Evolutionary conservation across 1,140 invertebrate genomes (phyloP).

Genomic region (honey bee (Apis mellifera)): Amel_HAv3.1 CM009944.2:829501-830000

Average conservation of each 20-base stretch:
- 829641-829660: too few relatives aligned
- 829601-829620: too few relatives aligned
- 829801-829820: constrained; percentile 17
- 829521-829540: too few relatives aligned
- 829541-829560: too few relatives aligned
- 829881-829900: constrained; percentile 53
- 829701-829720: background rate
- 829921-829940: constrained; percentile 42
- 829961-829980: constrained; percentile 11
- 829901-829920: constrained; percentile 38
- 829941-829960: constrained; percentile 16
- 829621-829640: too few relatives aligned
- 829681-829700: background rate
- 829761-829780: background rate
- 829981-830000: constrained; percentile 12
- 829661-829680: background rate
- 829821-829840: constrained; percentile 21
- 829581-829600: too few relatives aligned
- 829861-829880: constrained; percentile 49
- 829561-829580: too few relatives aligned
- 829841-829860: constrained; percentile 45
- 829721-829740: background rate
- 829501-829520: too few relatives aligned
- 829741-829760: background rate
- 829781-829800: constrained; percentile 45